Evolutionary conservation across 2,113 vertebrate genomes (phyloP).

Genomic region (Rhea americana): DNA sequence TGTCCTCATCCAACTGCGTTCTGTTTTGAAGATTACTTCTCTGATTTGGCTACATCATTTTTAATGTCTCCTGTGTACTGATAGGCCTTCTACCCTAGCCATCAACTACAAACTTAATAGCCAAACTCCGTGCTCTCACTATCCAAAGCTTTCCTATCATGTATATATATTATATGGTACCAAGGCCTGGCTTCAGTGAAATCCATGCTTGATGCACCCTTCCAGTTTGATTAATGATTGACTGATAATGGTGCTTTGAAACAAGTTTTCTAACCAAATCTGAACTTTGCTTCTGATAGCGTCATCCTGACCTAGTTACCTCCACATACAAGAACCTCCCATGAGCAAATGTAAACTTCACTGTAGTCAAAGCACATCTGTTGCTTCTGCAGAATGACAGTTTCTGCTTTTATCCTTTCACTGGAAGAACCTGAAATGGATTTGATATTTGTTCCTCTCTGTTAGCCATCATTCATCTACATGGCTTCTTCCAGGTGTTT

Average conservation of each 20-base stretch:
- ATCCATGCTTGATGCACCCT: not conserved
- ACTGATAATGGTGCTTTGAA: not conserved
- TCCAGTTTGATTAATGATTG: not conserved
- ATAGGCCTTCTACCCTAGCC: not conserved
- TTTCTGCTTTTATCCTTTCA: not conserved
- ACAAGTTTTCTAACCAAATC: not conserved
- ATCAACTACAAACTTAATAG: not conserved
- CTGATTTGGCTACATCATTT: not conserved
- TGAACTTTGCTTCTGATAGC: not conserved
- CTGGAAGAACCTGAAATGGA: not conserved
- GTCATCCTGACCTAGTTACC: accelerated
- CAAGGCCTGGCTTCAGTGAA: not conserved
- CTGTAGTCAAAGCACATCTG: not conserved
- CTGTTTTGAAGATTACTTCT: not conserved
- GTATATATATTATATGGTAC: not conserved
- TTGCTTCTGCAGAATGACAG: not conserved
- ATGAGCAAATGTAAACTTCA: not conserved
- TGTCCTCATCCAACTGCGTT: not conserved
- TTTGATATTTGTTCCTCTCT: not conserved
- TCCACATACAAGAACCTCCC: not conserved
- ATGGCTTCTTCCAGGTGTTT: not conserved
- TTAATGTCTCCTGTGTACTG: not conserved
- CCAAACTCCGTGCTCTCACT: not conserved
- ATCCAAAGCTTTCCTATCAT: not conserved
- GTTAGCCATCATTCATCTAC: not conserved